phyloP scores from a whole-genome alignment of 1,140 invertebrate genomes.

The Leptinotarsa texana region DNA sequence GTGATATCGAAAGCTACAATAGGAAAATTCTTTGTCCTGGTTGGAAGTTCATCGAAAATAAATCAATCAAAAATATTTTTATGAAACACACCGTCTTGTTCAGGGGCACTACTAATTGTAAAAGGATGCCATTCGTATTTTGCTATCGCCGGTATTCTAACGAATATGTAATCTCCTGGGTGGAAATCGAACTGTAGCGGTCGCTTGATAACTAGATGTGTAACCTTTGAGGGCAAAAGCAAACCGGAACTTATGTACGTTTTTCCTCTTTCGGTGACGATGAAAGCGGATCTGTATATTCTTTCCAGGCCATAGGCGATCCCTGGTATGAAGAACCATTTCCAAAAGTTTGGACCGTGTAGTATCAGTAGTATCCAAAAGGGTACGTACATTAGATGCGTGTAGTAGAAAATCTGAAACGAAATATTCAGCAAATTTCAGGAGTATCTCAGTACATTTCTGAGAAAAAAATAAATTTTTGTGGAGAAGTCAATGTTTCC shows the following conservation, averaged over 20 bases:
- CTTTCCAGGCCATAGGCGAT: conserved; percentile 80
- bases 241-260: conserved; percentile 86
- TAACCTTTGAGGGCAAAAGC: conserved; percentile 83
- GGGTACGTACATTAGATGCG: conserved; percentile 86
- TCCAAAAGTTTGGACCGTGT: conserved; percentile 94
- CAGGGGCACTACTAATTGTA: conserved; percentile 93
- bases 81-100: conserved; percentile 75
- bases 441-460: background rate
- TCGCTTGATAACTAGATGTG: conserved; percentile 83
- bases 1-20: too few relatives aligned
- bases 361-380: conserved; percentile 86
- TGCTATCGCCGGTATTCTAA: conserved; percentile 91
- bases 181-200: conserved; percentile 86
- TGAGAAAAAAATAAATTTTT: background rate
- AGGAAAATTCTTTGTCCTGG: too few relatives aligned
- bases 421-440: background rate
- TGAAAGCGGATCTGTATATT: conserved; percentile 66
- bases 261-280: conserved; percentile 72
- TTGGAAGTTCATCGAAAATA: too few relatives aligned
- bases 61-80: too few relatives aligned
- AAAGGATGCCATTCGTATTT: conserved; percentile 97
- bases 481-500: too few relatives aligned
- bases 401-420: conserved; percentile 90
- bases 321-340: conserved; percentile 89
- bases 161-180: conserved; percentile 93